Base-by-base conservation (phyloP, 2,113 vertebrate genomes). In the Bothrops jararaca region DNA sequence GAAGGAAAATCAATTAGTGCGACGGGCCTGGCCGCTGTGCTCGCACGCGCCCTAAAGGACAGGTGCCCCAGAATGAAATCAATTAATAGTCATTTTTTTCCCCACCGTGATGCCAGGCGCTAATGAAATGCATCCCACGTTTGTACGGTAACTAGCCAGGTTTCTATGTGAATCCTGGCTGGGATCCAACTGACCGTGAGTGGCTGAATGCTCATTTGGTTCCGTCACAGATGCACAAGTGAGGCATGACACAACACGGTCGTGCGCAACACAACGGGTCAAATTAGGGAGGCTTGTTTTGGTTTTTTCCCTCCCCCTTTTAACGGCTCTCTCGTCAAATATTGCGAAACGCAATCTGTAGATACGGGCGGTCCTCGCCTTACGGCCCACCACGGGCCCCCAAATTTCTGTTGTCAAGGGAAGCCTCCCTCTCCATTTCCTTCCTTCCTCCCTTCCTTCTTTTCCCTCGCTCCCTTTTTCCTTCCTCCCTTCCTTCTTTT, bases 51-150 rank as follows among this genome's bases (percentile, higher is more conserved):
- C 94, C 69, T 52, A 93, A 91, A 91, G 94, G 52, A 11, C 29
- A 39, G 10, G 9, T 1, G 1, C 12, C 5, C 20, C 15, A 26
- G 1, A 42, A 5, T 48, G 34, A 94, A 95, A 94, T 94, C 86
- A 91, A 90, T 50, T 86, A 91, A 56, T 54, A 89, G 45, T 93
- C 88, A 91, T 24, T 92, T 57, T 91, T 24, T 92, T 57, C 89
- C 74, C 64, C 26, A 24, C 54, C 54, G 18, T 54, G 29, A 4
- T 8, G 26, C 29, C 86, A 57, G 91, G 12, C 48, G 69, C 15
- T 58, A 29, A 11, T 42, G 23, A 92, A 18, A 74, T 12, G 86
- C 45, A 39, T 85, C 6, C 29, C 29, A 56, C 52, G 26, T 29
- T 7, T 1, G 45, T 10, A 15, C 15, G 45, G 58, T 56, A 88